Evolutionary conservation across 2,797 vertebrate genomes (phyloP), one percentile per base, ranked within the genome.

Genomic region (Aselliscus stoliczkanus): DNA sequence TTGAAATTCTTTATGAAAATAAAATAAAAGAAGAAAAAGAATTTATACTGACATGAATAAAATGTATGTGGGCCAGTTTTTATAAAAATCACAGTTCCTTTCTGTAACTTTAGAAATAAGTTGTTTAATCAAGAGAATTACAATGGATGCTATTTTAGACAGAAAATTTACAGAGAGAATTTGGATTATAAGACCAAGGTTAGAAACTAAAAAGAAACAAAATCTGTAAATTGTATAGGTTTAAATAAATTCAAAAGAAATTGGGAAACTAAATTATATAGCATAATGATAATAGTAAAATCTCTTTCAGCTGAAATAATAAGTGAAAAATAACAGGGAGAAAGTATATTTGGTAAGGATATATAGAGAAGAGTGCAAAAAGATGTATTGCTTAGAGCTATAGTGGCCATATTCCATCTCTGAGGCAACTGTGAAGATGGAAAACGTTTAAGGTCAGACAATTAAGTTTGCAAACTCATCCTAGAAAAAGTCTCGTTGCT

Each of bases 101-200:
- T 85, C 42, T 94, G 11, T 88, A 79, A 77, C 37, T 93, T 92
- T 95, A 82, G 44, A 96, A 95, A 88, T 89, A 94, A 94, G 62
- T 52, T 52, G n/a, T 90, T 84, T 84, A 77, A 93, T 72, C 11
- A 88, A 88, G 20, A 93, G 17, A 90, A 58, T 64, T 56, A 50
- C 2, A 83, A 42, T 79, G 44, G 25, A 27, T 50, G n/a, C 37
- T 88, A 83, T 95, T 95, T 90, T 84, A 75, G 72, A 92, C 14
- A 79, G 27, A 50, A 54, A 85, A 75, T 91, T 88, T 88, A 50
- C 9, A 93, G 54, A 92, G 17, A 37, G 47, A 92, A 76, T 82
- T 70, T 85, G 39, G 34, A 90, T 64, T 72, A 54, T 91, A 58
- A 87, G 37, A 56, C 87, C 34, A 47, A 83, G 17, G 20, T 31